Conservation (phyloP, 2,797 vertebrate species). For the Xenopus petersii region DNA sequence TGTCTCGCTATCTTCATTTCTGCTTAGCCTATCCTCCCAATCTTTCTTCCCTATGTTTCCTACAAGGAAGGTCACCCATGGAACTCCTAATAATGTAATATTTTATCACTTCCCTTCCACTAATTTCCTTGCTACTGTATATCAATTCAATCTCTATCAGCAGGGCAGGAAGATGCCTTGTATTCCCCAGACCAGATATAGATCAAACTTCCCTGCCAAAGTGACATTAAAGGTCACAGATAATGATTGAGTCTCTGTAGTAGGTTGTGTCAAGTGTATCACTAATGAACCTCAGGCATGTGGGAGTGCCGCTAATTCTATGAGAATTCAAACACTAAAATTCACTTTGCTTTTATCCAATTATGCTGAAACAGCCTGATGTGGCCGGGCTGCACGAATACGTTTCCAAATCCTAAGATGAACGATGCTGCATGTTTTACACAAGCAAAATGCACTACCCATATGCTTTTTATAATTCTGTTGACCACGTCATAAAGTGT, state of each 20-base stretch:
- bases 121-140: conserved; percentile 34
- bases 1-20: conserved; percentile 4
- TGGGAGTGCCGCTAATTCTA: background rate
- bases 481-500: too few species aligned
- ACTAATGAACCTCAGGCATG: background rate
- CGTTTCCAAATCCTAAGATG: too few species aligned
- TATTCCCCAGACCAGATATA: conserved; percentile 27
- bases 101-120: conserved; percentile 27
- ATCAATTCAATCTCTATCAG: conserved; percentile 20
- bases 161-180: conserved; percentile 6
- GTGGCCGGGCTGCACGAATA: too few species aligned
- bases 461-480: too few species aligned
- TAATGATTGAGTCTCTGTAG: too few species aligned
- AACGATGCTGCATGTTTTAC: too few species aligned
- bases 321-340: too few species aligned
- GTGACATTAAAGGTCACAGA: conserved; percentile 32
- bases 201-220: conserved; percentile 27
- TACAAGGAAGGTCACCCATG: conserved; percentile 28
- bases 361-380: too few species aligned
- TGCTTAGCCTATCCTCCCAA: too few species aligned
- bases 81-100: conserved; percentile 15
- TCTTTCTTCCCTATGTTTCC: conserved; percentile 16
- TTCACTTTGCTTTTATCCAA: too few species aligned
- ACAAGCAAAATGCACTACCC: too few species aligned
- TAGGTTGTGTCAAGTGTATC: conserved; percentile 2